A percentile compares a stretch with the other conserved stretches of the same genome.
phyloP scores from a whole-genome alignment of 2,888 invertebrate species.

The Pammene aurita region DNA sequence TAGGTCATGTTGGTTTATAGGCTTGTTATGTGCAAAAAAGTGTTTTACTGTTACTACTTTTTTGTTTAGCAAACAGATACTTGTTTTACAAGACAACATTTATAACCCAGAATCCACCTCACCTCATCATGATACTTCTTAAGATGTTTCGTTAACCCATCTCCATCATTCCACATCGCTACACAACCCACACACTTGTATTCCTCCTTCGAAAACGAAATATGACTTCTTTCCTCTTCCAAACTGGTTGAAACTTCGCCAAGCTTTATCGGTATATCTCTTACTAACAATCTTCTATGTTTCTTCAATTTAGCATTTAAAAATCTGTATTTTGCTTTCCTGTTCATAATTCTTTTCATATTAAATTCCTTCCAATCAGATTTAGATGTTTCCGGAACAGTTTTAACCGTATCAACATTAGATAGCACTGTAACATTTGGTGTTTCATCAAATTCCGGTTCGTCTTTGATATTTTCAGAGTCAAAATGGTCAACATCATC shows the following conservation, averaged over 20 bases:
- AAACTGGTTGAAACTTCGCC: background rate
- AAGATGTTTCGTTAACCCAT: conserved; percentile 8
- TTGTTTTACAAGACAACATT: background rate
- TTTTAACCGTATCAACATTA: background rate
- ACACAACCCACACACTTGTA: conserved; percentile 32
- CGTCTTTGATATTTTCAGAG: conserved; percentile 16
- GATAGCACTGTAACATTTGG: background rate
- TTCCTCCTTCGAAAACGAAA: conserved; percentile 6
- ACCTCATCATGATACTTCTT: conserved; percentile 30
- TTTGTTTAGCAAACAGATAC: no score
- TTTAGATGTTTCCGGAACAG: background rate
- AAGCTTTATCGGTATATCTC: conserved; percentile 4
- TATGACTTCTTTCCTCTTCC: conserved; percentile 15
- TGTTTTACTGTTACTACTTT: no score
- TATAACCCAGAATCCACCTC: background rate
- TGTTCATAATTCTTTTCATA: conserved; percentile 9
- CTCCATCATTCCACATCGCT: background rate
- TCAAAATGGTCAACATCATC: conserved; percentile 22
- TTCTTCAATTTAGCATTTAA: conserved; percentile 17
- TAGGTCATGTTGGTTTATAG: no score
- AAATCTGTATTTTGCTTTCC: conserved; percentile 36
- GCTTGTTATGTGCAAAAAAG: no score
- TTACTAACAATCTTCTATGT: conserved; percentile 23
- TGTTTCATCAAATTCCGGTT: background rate
- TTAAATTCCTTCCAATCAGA: conserved; percentile 1